Conservation (phyloP, 1,140 invertebrate species). For the Bradysia coprophila region DNA sequence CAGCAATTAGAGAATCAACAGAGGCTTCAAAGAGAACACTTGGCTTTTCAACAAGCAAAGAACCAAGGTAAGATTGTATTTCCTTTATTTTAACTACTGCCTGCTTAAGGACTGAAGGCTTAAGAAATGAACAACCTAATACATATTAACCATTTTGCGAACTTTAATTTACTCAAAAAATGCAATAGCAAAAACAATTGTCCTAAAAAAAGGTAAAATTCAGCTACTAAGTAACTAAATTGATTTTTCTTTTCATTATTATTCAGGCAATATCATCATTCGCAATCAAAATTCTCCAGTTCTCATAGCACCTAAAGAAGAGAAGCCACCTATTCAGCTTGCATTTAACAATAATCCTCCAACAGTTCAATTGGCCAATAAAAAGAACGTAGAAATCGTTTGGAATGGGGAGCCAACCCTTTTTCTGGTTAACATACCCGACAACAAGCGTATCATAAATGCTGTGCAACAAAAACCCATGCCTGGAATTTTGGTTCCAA, state of each 20-base stretch:
- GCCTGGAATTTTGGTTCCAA: conserved; percentile 19
- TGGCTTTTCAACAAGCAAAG: not conserved
- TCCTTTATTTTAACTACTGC: not conserved
- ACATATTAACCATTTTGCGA: no score
- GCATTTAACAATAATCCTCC: conserved; percentile 21
- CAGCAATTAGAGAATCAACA: conserved; percentile 36
- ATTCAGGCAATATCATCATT: conserved; percentile 5
- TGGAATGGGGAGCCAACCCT: conserved; percentile 24
- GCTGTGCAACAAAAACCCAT: conserved; percentile 14
- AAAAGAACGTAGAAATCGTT: conserved; percentile 13
- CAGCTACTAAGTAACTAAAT: no score
- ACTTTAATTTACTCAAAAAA: no score
- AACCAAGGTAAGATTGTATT: not conserved
- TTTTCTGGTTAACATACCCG: conserved; percentile 16
- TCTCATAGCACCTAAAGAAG: conserved; percentile 5
- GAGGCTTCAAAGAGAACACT: conserved; percentile 24
- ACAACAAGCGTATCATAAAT: conserved; percentile 14
- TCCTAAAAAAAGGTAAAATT: no score
- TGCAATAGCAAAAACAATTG: no score
- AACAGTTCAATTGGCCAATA: conserved; percentile 11
- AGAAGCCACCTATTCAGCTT: not conserved
- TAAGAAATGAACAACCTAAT: no score
- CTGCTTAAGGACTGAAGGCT: not conserved
- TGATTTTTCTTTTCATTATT: not conserved
- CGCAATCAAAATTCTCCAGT: not conserved